Evolutionary conservation across 2,797 vertebrate genomes (phyloP).

Genomic region (Picus viridis): DNA sequence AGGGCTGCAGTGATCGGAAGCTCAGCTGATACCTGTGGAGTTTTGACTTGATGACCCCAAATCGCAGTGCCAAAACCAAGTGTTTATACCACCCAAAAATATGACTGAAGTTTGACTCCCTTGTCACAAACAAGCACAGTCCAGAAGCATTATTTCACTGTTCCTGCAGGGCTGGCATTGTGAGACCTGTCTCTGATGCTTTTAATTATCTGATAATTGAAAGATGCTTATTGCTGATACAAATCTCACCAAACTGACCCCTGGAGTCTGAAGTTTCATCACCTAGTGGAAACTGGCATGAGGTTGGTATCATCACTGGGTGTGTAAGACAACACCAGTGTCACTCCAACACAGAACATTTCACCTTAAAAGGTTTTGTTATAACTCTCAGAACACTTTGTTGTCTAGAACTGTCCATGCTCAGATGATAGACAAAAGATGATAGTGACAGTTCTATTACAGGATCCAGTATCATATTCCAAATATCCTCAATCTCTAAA

Average conservation of each 20-base stretch:
- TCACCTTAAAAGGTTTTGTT: neutral
- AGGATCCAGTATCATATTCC: neutral
- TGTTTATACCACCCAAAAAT: neutral
- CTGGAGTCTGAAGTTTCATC: neutral
- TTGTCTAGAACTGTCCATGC: fast-evolving
- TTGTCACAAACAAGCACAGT: neutral
- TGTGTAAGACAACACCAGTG: neutral
- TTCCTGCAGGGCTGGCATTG: neutral
- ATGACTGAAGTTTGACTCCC: neutral
- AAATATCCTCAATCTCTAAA: neutral
- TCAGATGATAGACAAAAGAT: neutral
- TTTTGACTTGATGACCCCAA: neutral
- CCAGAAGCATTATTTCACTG: neutral
- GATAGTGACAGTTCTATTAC: neutral
- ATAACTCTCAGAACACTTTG: neutral
- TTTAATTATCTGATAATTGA: neutral
- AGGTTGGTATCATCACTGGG: neutral
- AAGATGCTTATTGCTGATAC: neutral
- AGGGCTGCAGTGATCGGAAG: slow-evolving; percentile 4
- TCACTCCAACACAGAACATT: neutral
- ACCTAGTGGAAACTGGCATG: neutral
- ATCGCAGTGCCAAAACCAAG: neutral
- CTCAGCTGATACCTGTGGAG: neutral
- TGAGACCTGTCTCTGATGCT: neutral
- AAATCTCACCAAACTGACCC: neutral